phyloP scores from a whole-genome alignment of 2,888 invertebrate genomes.

The Blastobasis lacticolella region DNA sequence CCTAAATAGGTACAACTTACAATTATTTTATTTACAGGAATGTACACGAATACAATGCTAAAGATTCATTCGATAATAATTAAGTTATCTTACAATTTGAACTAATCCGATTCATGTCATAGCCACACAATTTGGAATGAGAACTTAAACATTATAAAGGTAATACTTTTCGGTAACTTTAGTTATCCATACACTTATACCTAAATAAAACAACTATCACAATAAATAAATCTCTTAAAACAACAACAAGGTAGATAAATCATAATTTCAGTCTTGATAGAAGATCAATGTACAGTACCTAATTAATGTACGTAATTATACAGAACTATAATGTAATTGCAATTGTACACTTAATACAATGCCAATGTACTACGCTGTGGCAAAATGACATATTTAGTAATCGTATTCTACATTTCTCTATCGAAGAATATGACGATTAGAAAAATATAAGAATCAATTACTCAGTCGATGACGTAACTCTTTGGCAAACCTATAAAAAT shows the following conservation, averaged over 20 bases:
- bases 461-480: slow-evolving; percentile 41
- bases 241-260: slow-evolving; percentile 56
- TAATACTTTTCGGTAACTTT: slow-evolving; percentile 73
- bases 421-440: background rate
- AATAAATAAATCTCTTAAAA: slow-evolving; percentile 67
- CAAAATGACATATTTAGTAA: too few species aligned
- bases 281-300: slow-evolving; percentile 2
- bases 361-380: too few species aligned
- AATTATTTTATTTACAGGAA: slow-evolving; percentile 50
- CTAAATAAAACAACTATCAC: slow-evolving; percentile 51
- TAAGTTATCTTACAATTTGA: slow-evolving; percentile 21
- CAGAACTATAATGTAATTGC: too few species aligned
- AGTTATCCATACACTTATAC: slow-evolving; percentile 49
- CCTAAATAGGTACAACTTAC: slow-evolving; percentile 23
- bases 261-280: slow-evolving; percentile 54
- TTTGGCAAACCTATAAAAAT: slow-evolving; percentile 32
- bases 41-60: slow-evolving; percentile 21
- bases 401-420: background rate
- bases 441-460: slow-evolving; percentile 11
- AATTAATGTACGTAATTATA: too few species aligned
- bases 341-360: too few species aligned
- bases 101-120: slow-evolving; percentile 42
- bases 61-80: too few species aligned
- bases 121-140: slow-evolving; percentile 55
- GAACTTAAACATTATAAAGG: slow-evolving; percentile 46